Conservation (phyloP, 2,113 vertebrate genomes). For the Scopus umbretta region DNA sequence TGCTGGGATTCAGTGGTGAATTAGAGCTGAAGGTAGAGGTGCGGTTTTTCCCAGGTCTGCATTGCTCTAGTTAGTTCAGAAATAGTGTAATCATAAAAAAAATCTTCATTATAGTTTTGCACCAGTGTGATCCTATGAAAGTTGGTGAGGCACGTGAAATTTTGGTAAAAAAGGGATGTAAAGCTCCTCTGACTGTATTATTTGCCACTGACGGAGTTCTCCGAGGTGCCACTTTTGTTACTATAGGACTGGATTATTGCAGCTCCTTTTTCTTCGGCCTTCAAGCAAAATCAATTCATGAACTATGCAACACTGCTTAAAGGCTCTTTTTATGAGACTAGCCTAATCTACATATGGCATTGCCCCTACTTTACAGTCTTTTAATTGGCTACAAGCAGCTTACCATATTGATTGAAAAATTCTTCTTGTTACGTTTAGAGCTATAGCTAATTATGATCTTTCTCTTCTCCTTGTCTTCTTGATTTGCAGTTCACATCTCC, state of each 20-base stretch:
- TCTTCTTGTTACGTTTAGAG: constrained; percentile 30
- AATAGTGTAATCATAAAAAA: background rate
- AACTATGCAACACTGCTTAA: constrained; percentile 43
- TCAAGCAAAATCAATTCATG: constrained; percentile 52
- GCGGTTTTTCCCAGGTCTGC: background rate
- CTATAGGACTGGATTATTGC: background rate
- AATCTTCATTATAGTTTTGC: background rate
- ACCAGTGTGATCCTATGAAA: background rate
- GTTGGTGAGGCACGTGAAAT: background rate
- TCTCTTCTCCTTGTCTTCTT: background rate
- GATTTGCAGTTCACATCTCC: constrained; percentile 7
- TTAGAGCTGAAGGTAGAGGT: background rate
- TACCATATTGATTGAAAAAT: constrained; percentile 54
- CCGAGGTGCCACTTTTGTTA: background rate
- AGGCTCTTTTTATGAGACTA: constrained; percentile 55
- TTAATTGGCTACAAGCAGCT: constrained; percentile 52
- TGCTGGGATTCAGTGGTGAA: background rate
- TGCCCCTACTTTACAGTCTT: constrained; percentile 36
- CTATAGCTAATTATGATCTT: constrained; percentile 25
- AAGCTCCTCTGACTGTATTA: background rate
- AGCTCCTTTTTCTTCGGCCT: background rate
- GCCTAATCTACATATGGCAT: constrained; percentile 42
- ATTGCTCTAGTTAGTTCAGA: background rate
- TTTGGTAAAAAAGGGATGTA: background rate
- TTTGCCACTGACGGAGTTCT: background rate